These are phyloP conservation scores for Amphipyra berbera DNA, from an alignment of 2,888 invertebrate genomes.

Conservation along the genomic window DNA sequence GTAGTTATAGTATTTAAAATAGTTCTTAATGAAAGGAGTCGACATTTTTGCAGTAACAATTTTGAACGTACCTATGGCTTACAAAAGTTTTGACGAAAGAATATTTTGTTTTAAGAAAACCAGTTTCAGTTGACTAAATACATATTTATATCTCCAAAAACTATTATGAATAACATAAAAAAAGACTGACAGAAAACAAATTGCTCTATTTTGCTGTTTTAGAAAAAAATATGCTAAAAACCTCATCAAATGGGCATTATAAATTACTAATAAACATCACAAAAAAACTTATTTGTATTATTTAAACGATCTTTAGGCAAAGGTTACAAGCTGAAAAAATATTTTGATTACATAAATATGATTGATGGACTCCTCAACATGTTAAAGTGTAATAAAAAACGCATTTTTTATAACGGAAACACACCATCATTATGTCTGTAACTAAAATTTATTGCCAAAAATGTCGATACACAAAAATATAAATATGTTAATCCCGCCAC, in stretches of 20 bases:
- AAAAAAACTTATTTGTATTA: constrained; percentile 26
- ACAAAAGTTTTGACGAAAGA: too few species aligned
- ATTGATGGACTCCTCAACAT: constrained; percentile 26
- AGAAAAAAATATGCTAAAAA: constrained; percentile 12
- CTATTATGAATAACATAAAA: neutral
- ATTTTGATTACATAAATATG: constrained; percentile 29
- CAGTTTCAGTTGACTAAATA: neutral
- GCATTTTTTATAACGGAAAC: constrained; percentile 25
- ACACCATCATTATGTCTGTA: constrained; percentile 35
- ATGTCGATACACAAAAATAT: constrained; percentile 15
- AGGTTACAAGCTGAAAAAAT: constrained; percentile 11
- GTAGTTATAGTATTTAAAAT: too few species aligned
- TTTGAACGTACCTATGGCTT: too few species aligned
- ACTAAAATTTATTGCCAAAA: constrained; percentile 19
- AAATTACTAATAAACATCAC: neutral
- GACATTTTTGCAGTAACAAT: too few species aligned
- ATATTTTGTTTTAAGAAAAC: too few species aligned
- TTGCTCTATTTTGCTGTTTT: neutral
- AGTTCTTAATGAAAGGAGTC: too few species aligned
- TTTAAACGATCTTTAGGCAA: constrained; percentile 29
- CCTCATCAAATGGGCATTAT: constrained; percentile 14
- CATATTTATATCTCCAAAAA: neutral
- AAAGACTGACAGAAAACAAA: constrained; percentile 8
- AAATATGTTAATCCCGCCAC: constrained; percentile 25
- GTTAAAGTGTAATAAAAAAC: constrained; percentile 16